Conservation (phyloP, 2,888 invertebrate genomes). For the Acleris sparsana region DNA sequence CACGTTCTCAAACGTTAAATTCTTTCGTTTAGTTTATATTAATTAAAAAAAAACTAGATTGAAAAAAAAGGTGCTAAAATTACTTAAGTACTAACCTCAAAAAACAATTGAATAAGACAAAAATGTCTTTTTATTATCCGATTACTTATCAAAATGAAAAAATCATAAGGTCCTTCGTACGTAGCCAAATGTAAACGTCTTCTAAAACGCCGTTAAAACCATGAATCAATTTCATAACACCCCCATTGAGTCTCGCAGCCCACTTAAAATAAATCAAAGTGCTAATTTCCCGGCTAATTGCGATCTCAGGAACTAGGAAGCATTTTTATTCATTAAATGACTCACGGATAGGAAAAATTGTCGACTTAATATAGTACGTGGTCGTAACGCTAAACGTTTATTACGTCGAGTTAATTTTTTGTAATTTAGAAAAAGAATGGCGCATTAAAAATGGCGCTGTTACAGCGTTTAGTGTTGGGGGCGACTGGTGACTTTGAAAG, state of each 20-base stretch:
- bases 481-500: not conserved
- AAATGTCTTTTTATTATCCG: no score
- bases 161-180: no score
- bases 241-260: conserved; percentile 9
- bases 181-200: no score
- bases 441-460: conserved; percentile 40
- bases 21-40: no score
- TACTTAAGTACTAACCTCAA: no score
- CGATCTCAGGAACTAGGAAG: conserved; percentile 61
- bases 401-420: conserved; percentile 77
- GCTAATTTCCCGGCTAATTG: conserved; percentile 69
- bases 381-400: conserved; percentile 63
- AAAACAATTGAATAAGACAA: no score
- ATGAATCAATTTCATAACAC: conserved; percentile 1
- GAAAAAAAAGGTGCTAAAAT: no score
- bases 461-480: conserved; percentile 25
- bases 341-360: conserved; percentile 80
- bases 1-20: not conserved
- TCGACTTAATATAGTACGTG: conserved; percentile 82
- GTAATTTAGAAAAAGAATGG: conserved; percentile 68
- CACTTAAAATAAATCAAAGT: conserved; percentile 43
- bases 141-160: no score
- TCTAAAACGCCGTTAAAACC: conserved; percentile 4
- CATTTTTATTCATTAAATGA: conserved; percentile 84
- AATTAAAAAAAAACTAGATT: no score